These are phyloP conservation scores for Diaprepes abbreviatus DNA, from an alignment of 2,888 invertebrate genomes.

Conservation along the genomic window DNA sequence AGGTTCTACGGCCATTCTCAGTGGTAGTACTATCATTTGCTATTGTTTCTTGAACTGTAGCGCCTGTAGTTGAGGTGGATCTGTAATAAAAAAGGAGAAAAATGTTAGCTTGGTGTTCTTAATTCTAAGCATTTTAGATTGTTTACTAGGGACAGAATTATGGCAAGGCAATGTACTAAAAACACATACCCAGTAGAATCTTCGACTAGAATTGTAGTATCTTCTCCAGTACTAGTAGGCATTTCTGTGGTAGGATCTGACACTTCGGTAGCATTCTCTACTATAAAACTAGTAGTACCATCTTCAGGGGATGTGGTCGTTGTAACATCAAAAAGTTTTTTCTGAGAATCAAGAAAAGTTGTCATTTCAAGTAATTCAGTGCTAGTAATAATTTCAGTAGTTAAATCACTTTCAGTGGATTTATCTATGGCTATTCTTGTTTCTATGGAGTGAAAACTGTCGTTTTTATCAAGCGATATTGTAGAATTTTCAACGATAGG, in stretches of 20 bases:
- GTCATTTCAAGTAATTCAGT: conserved; percentile 54
- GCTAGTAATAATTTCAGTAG: conserved; percentile 57
- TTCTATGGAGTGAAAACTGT: not conserved
- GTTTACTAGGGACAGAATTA: too few relatives aligned
- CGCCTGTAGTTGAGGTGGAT: too few relatives aligned
- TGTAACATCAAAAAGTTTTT: not conserved
- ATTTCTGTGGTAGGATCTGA: conserved; percentile 52
- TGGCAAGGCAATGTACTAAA: too few relatives aligned
- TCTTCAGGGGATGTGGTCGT: not conserved
- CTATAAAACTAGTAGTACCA: conserved; percentile 26
- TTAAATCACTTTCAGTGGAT: conserved; percentile 6
- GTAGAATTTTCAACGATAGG: not conserved
- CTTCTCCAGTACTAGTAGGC: not conserved
- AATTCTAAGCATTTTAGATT: too few relatives aligned
- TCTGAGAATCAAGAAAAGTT: not conserved
- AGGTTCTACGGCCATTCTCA: conserved; percentile 30
- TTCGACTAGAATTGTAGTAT: conserved; percentile 14
- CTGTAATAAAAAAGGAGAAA: too few relatives aligned
- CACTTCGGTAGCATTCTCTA: conserved; percentile 53
- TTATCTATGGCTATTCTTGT: not conserved
- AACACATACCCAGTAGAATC: too few relatives aligned
- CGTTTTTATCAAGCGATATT: not conserved
- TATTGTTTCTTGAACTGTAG: too few relatives aligned
- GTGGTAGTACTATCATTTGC: too few relatives aligned
- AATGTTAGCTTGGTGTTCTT: too few relatives aligned